phyloP scores from a whole-genome alignment of 2,888 invertebrate species.

The Sclerodermus sp. region DNA sequence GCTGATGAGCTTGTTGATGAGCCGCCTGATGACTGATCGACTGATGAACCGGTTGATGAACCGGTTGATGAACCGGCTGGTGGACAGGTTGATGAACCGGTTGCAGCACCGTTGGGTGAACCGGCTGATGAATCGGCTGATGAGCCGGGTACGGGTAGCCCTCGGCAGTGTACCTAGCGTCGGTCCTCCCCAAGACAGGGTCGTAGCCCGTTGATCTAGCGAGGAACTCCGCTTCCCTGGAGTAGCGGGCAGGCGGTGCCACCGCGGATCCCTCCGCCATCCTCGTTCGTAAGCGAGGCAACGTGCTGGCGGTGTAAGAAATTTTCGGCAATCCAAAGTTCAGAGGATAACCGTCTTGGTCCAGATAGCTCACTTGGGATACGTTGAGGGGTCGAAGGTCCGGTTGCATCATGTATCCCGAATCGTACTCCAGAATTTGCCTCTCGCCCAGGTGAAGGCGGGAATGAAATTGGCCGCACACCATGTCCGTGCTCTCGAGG shows the following conservation, averaged over 20 bases:
- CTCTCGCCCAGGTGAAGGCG: conserved; percentile 34
- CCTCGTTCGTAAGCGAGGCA: conserved; percentile 70
- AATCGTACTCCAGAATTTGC: conserved; percentile 44
- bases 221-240: conserved; percentile 69
- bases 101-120: conserved; percentile 24
- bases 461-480: conserved; percentile 36
- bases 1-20: conserved; percentile 52
- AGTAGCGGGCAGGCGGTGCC: conserved; percentile 63
- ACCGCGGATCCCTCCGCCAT: conserved; percentile 59
- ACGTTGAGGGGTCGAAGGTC: conserved; percentile 40
- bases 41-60: conserved; percentile 16
- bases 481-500: conserved; percentile 39
- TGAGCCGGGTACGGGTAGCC: conserved; percentile 70
- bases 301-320: conserved; percentile 67
- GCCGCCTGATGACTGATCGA: conserved; percentile 18
- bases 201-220: conserved; percentile 58
- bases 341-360: conserved; percentile 77
- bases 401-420: conserved; percentile 42
- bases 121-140: conserved; percentile 58
- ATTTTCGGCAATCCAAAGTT: conserved; percentile 77
- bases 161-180: conserved; percentile 72
- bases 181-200: conserved; percentile 36
- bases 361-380: conserved; percentile 62
- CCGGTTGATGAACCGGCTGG: conserved; percentile 44
- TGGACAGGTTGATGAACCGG: conserved; percentile 48